Conservation (phyloP, 2,888 invertebrate species). For the Cryptus armator region DNA sequence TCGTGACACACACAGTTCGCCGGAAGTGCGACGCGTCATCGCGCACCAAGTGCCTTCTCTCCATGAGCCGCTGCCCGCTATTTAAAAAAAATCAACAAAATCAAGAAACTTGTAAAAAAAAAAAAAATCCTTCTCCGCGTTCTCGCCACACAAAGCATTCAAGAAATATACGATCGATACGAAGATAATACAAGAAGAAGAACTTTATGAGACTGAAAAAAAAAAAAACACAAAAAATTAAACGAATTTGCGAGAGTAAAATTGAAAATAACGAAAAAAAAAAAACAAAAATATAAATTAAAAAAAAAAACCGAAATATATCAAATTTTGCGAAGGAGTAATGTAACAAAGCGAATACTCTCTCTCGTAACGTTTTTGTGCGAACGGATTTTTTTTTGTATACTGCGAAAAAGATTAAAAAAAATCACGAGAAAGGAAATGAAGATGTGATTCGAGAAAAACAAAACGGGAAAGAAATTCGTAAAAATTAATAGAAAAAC, state of each 20-base stretch:
- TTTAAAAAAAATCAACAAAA: neutral
- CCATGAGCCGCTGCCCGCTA: neutral
- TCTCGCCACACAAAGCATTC: slow-evolving; percentile 28
- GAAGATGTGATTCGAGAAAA: slow-evolving; percentile 13
- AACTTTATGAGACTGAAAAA: slow-evolving; percentile 83
- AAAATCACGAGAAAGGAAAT: slow-evolving; percentile 40
- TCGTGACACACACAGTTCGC: neutral
- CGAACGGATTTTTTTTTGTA: slow-evolving; percentile 75
- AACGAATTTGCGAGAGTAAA: slow-evolving; percentile 27
- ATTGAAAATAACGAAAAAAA: slow-evolving; percentile 50
- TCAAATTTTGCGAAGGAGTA: slow-evolving; percentile 68
- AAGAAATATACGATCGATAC: slow-evolving; percentile 3
- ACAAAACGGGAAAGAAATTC: slow-evolving; percentile 24
- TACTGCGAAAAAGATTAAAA: slow-evolving; percentile 57
- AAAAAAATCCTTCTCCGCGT: slow-evolving; percentile 21
- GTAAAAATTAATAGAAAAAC: slow-evolving; percentile 26
- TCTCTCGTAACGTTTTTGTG: slow-evolving; percentile 80
- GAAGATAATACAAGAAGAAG: slow-evolving; percentile 63
- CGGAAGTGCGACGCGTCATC: slow-evolving; percentile 14
- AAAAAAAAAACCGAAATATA: slow-evolving; percentile 24
- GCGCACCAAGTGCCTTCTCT: slow-evolving; percentile 11
- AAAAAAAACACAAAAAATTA: slow-evolving; percentile 77
- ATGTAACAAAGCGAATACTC: slow-evolving; percentile 79
- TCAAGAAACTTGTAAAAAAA: slow-evolving; percentile 16
- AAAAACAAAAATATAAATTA: slow-evolving; percentile 30